These are phyloP conservation scores for Scaptomyza parva DNA, from an alignment of 2,888 invertebrate genomes.

Conservation along the genomic window DNA sequence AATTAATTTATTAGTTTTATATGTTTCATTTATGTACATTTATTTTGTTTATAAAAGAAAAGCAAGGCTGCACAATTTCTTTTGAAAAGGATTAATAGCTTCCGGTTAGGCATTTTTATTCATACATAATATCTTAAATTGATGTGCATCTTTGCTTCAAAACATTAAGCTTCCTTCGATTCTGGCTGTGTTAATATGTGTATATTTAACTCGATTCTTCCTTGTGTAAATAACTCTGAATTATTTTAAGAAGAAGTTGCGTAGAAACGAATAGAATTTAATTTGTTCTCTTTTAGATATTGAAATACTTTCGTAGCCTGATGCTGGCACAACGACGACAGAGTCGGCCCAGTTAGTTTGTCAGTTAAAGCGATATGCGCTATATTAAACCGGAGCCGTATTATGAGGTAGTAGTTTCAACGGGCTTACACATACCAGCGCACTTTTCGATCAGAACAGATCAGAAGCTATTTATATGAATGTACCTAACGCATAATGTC, in stretches of 20 bases:
- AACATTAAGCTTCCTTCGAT: background rate
- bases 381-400: conserved; percentile 84
- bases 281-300: conserved; percentile 75
- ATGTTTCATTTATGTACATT: background rate
- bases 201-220: conserved; percentile 5
- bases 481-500: background rate
- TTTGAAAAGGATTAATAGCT: background rate
- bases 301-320: conserved; percentile 56
- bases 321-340: conserved; percentile 58
- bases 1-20: background rate
- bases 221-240: conserved; percentile 53
- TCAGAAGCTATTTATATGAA: background rate
- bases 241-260: conserved; percentile 15
- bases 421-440: conserved; percentile 9
- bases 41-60: background rate
- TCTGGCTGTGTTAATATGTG: conserved; percentile 1
- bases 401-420: conserved; percentile 83
- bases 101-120: background rate
- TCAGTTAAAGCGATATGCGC: conserved; percentile 78
- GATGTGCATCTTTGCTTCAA: background rate
- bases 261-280: conserved; percentile 44
- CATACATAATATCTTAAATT: background rate
- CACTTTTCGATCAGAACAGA: background rate
- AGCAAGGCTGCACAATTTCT: background rate
- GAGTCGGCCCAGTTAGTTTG: conserved; percentile 58